These are phyloP conservation scores for Cyprinus carpio DNA, from an alignment of 2,113 vertebrate species.

Conservation along the genomic window DNA sequence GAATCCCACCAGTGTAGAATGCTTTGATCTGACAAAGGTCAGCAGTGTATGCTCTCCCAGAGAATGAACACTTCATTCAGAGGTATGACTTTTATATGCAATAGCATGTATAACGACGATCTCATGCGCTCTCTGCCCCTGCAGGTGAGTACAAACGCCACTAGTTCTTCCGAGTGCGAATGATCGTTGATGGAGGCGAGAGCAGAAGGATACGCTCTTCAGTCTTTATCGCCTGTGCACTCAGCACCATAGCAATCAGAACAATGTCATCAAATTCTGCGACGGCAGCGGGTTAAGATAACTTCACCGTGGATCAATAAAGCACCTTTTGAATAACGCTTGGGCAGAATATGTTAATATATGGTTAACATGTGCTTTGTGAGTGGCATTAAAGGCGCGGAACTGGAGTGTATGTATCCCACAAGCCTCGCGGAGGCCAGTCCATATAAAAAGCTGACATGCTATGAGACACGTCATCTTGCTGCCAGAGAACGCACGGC, in stretches of 20 bases:
- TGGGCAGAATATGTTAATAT: not conserved
- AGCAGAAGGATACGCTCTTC: constrained; percentile 80
- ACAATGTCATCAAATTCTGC: constrained; percentile 92
- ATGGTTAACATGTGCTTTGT: constrained; percentile 36
- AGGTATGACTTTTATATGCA: not conserved
- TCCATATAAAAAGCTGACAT: constrained; percentile 67
- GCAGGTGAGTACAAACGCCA: constrained; percentile 93
- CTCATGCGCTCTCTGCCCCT: not conserved
- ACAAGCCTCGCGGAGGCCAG: constrained; percentile 77
- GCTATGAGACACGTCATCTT: constrained; percentile 85
- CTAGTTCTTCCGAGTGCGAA: constrained; percentile 90
- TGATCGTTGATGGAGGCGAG: constrained; percentile 81
- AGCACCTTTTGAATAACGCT: not conserved
- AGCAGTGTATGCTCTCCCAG: constrained; percentile 76
- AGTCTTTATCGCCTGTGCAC: constrained; percentile 87
- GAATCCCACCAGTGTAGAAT: constrained; percentile 89
- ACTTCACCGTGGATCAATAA: not conserved
- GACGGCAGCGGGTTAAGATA: constrained; percentile 92
- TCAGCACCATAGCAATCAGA: constrained; percentile 83
- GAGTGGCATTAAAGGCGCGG: constrained; percentile 84
- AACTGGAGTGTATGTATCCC: constrained; percentile 77
- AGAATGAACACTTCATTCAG: not conserved
- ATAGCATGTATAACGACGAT: not conserved
- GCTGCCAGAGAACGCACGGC: constrained; percentile 95
- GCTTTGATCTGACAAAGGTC: constrained; percentile 90